Evolutionary conservation across 2,888 invertebrate genomes (phyloP), one percentile per base, ranked within the genome.

Genomic region (Kuschelorhynchus macadamiae): DNA sequence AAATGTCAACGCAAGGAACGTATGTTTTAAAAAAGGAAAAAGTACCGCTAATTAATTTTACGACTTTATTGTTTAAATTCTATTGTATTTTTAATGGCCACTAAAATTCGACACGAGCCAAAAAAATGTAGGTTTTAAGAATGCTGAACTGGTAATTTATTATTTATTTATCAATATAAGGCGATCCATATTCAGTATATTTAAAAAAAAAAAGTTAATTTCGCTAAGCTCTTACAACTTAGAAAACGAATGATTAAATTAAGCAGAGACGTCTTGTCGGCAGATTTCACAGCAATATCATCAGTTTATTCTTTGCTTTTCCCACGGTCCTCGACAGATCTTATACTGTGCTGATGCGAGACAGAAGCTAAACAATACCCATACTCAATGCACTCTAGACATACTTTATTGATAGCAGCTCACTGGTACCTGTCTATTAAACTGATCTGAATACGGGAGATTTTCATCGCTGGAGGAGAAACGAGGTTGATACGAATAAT

Each of bases 321-420:
- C 81, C 80, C 81, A 80, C 80, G 81, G 79, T 77, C 80, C 78
- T 79, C 73, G 77, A 76, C 70, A 71, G 76, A 74, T 78, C 70
- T 63, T 55, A 25, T 53, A 46, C 63, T 36, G 63, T 56, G 32
- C 55, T 64, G 57, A 57, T 57, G 42, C 64, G 57, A 59, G 61
- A 56, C 70, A 52, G 55, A 74, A 67, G 70, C 76, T 76, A 79
- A 81, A 81, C 81, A 81, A 81, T 81, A 81, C 79, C 73, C 74
- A 59, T 52, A 36, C 50, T 65, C 33, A 42, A 79, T 75, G 78
- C 80, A 75, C 81, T 80, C 56, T 41, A 47, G 57, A 64, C 57
- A 81, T 79, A 79, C 77, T 80, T 79, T 79, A 80, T 80, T 80
- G 79, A 80, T 80, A 80, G 78, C 78, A 78, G 76, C 41, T 57